Conservation (phyloP, 2,113 vertebrate species). For the Mohoua ochrocephala region DNA sequence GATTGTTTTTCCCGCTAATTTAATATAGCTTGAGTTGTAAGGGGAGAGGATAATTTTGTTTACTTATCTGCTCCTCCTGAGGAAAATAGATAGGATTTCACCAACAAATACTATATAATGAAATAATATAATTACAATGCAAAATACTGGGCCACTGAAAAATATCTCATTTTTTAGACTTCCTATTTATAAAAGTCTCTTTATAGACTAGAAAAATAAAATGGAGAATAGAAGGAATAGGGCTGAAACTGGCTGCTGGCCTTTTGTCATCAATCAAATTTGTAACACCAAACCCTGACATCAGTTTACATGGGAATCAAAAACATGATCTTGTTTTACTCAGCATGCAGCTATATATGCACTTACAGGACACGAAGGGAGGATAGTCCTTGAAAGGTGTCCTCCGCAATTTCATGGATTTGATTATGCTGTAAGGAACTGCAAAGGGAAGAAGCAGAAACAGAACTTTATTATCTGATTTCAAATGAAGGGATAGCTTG, state of each 20-base stretch:
- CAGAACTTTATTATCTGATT: background rate
- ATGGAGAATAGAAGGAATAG: background rate
- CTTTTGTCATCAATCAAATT: background rate
- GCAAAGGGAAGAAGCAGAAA: background rate
- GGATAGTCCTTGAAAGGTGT: slow-evolving; percentile 84
- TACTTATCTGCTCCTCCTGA: background rate
- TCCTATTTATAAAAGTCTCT: background rate
- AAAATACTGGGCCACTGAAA: background rate
- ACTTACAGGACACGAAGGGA: slow-evolving; percentile 90
- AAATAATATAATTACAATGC: background rate
- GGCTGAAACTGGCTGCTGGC: background rate
- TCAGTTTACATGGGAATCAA: background rate
- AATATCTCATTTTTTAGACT: background rate
- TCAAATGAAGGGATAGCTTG: background rate
- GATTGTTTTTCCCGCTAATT: background rate
- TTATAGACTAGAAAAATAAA: background rate
- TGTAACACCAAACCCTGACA: background rate
- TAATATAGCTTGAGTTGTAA: background rate
- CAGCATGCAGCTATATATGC: background rate
- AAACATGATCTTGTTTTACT: background rate
- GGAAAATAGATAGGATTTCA: background rate
- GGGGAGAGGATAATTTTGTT: background rate
- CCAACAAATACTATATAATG: background rate
- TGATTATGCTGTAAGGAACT: slow-evolving; percentile 93
- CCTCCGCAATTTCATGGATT: slow-evolving; percentile 81